Percentiles rank a stretch among this genome's conserved stretches.
Conservation (phyloP, 2,797 vertebrate species). For the Acanthornis magna region DNA sequence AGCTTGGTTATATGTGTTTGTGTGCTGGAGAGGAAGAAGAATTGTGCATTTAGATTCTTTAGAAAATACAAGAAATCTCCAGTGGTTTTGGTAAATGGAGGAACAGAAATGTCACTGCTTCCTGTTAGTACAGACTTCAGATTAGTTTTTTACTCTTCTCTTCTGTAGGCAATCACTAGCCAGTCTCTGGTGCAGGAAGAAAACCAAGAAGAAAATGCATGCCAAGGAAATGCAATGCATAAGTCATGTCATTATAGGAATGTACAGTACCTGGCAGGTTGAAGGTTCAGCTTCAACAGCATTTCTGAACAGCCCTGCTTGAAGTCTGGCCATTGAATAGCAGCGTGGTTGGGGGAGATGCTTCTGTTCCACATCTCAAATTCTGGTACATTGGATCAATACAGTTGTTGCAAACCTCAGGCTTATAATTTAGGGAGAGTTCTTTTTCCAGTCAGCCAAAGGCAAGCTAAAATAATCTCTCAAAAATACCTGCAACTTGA, state of each 20-base stretch:
- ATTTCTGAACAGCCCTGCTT: neutral
- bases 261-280: neutral
- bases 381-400: neutral
- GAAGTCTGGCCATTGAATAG: neutral
- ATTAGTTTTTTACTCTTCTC: neutral
- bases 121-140: neutral
- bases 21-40: neutral
- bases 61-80: neutral
- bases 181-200: neutral
- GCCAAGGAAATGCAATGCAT: rapidly evolving
- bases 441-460: neutral
- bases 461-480: neutral
- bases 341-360: neutral
- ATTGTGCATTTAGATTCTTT: neutral
- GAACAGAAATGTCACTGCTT: neutral
- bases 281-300: neutral
- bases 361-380: neutral
- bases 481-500: neutral
- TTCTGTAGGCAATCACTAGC: neutral
- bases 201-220: neutral
- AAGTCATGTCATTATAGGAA: neutral
- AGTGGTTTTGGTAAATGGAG: neutral
- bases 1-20: neutral
- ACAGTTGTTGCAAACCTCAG: neutral
- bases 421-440: neutral